Percentiles rank a stretch among this genome's conserved stretches.
phyloP scores from a whole-genome alignment of 92 coral and sea anemone genomes.

The Diadumene lineata region DNA sequence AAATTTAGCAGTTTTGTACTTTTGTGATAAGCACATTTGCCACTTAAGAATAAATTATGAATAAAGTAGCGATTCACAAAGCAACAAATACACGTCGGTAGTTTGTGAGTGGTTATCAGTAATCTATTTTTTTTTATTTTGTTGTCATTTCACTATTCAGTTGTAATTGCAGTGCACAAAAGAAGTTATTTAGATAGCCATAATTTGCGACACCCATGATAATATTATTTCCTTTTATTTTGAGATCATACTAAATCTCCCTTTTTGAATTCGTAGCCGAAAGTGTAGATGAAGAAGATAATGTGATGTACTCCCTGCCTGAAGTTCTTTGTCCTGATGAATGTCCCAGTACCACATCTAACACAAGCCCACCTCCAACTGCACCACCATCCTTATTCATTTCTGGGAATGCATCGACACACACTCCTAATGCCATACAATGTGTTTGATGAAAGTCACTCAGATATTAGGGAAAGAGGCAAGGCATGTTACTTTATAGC shows the following conservation, averaged over 20 bases:
- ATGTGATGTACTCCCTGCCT: background rate
- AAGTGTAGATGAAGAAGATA: background rate
- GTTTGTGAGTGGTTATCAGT: too few relatives aligned
- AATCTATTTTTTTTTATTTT: too few relatives aligned
- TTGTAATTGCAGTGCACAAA: too few relatives aligned
- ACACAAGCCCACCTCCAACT: background rate
- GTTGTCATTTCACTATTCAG: too few relatives aligned
- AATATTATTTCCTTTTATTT: background rate
- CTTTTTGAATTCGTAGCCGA: background rate
- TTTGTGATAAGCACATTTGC: too few relatives aligned
- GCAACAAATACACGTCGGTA: too few relatives aligned
- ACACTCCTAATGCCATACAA: conserved; percentile 26
- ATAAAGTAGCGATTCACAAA: too few relatives aligned
- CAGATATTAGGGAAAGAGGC: conserved; percentile 46
- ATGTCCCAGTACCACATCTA: background rate
- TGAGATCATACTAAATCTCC: background rate
- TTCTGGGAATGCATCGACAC: background rate
- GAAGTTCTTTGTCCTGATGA: background rate
- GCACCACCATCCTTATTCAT: background rate
- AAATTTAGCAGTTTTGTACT: too few relatives aligned
- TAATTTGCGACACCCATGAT: too few relatives aligned
- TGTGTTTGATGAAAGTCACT: conserved; percentile 41
- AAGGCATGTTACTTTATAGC: conserved; percentile 59
- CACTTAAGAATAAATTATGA: too few relatives aligned
- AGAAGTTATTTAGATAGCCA: too few relatives aligned